Conservation (phyloP, 2,113 vertebrate species). For the Micronisus gabar region DNA sequence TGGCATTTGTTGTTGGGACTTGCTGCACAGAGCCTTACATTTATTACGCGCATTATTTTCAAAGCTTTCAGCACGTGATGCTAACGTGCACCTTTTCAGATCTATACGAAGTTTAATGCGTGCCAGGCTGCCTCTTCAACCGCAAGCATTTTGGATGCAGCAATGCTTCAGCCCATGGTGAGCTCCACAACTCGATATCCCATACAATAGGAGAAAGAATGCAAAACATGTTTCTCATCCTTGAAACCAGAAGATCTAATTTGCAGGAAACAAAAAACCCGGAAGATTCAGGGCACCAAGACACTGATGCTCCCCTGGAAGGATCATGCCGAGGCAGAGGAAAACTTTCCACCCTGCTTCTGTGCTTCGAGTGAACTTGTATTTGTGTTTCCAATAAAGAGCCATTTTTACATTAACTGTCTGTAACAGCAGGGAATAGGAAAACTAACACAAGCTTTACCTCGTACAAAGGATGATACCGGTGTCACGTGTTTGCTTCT, state of each 20-base stretch:
- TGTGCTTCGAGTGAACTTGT: slow-evolving; percentile 55
- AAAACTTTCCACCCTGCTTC: slow-evolving; percentile 57
- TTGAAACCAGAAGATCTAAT: slow-evolving; percentile 12
- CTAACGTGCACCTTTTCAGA: slow-evolving; percentile 13
- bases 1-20: neutral
- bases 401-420: slow-evolving; percentile 67
- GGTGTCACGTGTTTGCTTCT: slow-evolving; percentile 58
- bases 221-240: slow-evolving; percentile 1
- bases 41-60: slow-evolving; percentile 25
- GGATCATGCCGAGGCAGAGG: slow-evolving; percentile 20
- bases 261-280: neutral
- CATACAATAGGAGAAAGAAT: neutral
- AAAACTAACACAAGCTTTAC: slow-evolving; percentile 67
- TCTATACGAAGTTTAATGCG: neutral
- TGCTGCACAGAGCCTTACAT: neutral
- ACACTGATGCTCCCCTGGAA: slow-evolving; percentile 30
- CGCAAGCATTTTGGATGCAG: neutral
- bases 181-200: slow-evolving; percentile 44
- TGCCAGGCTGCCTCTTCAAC: slow-evolving; percentile 2
- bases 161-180: neutral
- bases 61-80: slow-evolving; percentile 8
- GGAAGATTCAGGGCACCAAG: slow-evolving; percentile 31
- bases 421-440: slow-evolving; percentile 67
- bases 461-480: slow-evolving; percentile 65
- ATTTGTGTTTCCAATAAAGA: slow-evolving; percentile 69